These are phyloP conservation scores for Limnephilus lunatus DNA, from an alignment of 2,888 invertebrate species.

Conservation along the genomic window DNA sequence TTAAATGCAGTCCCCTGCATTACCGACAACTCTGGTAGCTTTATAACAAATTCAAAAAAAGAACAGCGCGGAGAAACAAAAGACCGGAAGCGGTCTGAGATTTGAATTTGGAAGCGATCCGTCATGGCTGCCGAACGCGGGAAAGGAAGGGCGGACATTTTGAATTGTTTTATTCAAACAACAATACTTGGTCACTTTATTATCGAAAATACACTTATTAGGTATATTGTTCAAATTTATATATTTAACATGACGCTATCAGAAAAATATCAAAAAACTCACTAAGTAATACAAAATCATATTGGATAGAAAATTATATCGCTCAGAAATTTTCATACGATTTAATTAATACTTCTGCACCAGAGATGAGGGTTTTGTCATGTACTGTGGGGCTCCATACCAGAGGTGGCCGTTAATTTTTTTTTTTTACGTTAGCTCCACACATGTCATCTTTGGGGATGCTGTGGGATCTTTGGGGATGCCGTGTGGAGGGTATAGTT, in stretches of 20 bases:
- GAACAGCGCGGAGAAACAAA: conserved; percentile 54
- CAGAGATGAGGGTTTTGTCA: too few species aligned
- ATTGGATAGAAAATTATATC: too few species aligned
- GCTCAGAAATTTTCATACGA: too few species aligned
- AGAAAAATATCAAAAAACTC: neutral
- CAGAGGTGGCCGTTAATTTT: too few species aligned
- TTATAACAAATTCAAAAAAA: conserved; percentile 33
- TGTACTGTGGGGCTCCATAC: too few species aligned
- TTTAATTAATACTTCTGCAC: too few species aligned
- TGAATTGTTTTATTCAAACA: conserved; percentile 41
- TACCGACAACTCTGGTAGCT: neutral
- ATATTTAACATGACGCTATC: too few species aligned
- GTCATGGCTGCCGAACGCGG: conserved; percentile 55
- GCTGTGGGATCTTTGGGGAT: too few species aligned
- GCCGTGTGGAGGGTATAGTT: too few species aligned
- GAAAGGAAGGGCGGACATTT: conserved; percentile 57
- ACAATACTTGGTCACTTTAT: neutral
- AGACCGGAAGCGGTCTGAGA: conserved; percentile 63
- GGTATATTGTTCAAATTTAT: neutral
- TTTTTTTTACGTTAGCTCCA: too few species aligned
- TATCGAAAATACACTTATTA: neutral
- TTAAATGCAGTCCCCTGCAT: neutral
- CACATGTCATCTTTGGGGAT: too few species aligned
- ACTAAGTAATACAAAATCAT: too few species aligned
- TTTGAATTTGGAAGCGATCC: conserved; percentile 62